Evolutionary conservation across 2,797 vertebrate genomes (phyloP).

Genomic region (Lerista edwardsae): DNA sequence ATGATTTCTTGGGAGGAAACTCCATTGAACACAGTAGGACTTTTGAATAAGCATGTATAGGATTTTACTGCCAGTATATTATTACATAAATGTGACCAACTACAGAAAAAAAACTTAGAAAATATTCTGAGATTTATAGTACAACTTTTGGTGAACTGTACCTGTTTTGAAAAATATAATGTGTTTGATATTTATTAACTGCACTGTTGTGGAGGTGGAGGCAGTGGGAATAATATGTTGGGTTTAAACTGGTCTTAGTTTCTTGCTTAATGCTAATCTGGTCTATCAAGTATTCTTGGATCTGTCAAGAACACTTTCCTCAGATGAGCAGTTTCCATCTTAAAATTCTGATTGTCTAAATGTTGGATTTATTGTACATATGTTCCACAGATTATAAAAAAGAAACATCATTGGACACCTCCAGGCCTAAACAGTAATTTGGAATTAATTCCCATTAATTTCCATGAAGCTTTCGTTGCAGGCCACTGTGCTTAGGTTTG

Average conservation of each 20-base stretch:
- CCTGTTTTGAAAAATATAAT: constrained; percentile 31
- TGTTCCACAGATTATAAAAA: background rate
- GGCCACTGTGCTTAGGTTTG: background rate
- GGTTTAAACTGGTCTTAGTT: constrained; percentile 7
- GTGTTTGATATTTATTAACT: constrained; percentile 45
- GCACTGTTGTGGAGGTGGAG: constrained; percentile 34
- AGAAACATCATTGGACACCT: background rate
- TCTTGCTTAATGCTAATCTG: constrained; percentile 32
- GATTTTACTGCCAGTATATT: background rate
- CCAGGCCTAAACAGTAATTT: background rate
- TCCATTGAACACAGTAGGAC: too few relatives aligned
- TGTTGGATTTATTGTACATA: background rate
- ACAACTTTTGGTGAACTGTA: background rate
- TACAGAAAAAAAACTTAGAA: background rate
- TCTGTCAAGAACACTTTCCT: background rate
- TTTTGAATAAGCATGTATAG: too few relatives aligned
- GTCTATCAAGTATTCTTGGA: constrained; percentile 4
- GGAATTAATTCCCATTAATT: background rate
- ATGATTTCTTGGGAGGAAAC: too few relatives aligned
- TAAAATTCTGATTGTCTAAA: background rate
- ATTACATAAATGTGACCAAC: background rate
- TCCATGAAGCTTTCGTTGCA: background rate
- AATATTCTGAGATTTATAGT: background rate
- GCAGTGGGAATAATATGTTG: background rate
- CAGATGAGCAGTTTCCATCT: background rate